Evolutionary conservation across 1,140 invertebrate genomes (phyloP), one percentile per base, ranked within the genome.

Genomic region (Dendroctonus valens): DNA sequence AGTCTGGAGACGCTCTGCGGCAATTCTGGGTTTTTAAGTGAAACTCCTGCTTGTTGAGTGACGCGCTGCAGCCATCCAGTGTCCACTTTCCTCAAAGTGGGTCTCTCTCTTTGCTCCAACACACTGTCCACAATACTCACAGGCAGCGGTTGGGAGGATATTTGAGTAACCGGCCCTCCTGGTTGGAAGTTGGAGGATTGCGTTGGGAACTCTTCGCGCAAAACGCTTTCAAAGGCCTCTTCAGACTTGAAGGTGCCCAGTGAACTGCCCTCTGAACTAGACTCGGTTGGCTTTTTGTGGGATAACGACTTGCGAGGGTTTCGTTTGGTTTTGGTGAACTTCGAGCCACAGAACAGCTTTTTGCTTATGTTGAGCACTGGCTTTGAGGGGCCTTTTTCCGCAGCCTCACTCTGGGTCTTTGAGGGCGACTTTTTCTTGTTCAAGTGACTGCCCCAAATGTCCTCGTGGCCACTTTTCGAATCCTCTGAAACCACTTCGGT

Each of bases 251-350:
- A 71, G 9, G 51, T 40, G 5, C 51, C 14, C 53, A 67, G 49
- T 51, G 38, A 38, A 55, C 26, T 38, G 9, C 49, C 15, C 14
- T 44, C 8, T 15, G 37, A 78, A 39, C 57, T 65, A 40, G 39
- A n/a, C 51, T 70, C 70, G 58, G 51, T 74, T 62, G 72, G 76
- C 6, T 65, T 74, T 60, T 68, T 73, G 37, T 76, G 82, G 78
- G 76, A 76, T n/a, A 86, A 66, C 0, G 85, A 84, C 77, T 92
- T 92, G 73, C 89, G 82, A 9, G 89, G 89, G 81, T 92, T 91
- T 65, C 89, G 80, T 73, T 90, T 61, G 11, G 15, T 11, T 38
- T 59, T 87, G 26, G 83, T 82, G 77, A 91, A 87, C 74, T 79
- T 86, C 60, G 85, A 81, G 48, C 83, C 84, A 44, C 84, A 81